These are phyloP conservation scores for Amia ocellicauda DNA, from an alignment of 2,113 vertebrate genomes.

Conservation along the genomic window DNA sequence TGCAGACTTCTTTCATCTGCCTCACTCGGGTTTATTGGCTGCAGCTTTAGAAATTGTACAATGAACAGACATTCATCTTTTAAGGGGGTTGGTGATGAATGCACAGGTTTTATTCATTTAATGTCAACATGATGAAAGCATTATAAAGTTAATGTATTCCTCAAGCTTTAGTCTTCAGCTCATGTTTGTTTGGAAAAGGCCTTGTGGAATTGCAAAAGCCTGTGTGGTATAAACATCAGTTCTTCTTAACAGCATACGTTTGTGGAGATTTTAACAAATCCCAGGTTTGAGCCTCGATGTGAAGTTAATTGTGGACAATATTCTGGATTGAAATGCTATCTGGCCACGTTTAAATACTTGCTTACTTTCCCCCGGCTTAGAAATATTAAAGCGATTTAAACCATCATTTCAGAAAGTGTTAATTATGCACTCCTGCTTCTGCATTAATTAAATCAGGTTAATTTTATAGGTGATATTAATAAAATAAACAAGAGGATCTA, in stretches of 20 bases:
- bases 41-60: not conserved
- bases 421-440: slow-evolving; percentile 2
- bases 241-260: not conserved
- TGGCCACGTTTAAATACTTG: too few relatives aligned
- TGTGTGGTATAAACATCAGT: not conserved
- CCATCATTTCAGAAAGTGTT: not conserved
- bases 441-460: slow-evolving; percentile 1
- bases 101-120: not conserved
- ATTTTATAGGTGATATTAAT: not conserved
- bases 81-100: not conserved
- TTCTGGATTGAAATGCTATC: too few relatives aligned
- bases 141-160: not conserved
- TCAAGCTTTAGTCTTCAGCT: not conserved
- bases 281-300: too few relatives aligned
- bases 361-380: too few relatives aligned
- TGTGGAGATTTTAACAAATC: too few relatives aligned
- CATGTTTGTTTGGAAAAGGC: not conserved
- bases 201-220: not conserved
- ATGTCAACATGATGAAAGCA: not conserved
- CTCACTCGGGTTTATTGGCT: not conserved
- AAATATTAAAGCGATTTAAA: too few relatives aligned
- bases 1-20: not conserved
- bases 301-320: too few relatives aligned
- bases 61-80: not conserved
- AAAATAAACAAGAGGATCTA: not conserved